phyloP scores from a whole-genome alignment of 2,888 invertebrate species.

The Erebia epiphron region DNA sequence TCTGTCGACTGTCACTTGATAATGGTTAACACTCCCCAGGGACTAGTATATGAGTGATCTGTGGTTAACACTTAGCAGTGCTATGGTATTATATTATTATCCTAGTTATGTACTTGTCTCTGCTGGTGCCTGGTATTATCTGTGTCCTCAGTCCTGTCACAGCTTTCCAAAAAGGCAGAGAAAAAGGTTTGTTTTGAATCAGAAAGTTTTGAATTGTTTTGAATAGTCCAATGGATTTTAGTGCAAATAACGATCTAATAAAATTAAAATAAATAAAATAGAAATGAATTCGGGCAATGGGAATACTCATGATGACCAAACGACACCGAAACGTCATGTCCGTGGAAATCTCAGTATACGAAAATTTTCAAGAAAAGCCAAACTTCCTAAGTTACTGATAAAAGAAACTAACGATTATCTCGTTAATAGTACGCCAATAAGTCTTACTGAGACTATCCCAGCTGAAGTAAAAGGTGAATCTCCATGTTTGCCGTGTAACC shows the following conservation, averaged over 20 bases:
- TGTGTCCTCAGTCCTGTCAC: too few species aligned
- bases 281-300: slow-evolving; percentile 29
- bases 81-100: too few species aligned
- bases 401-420: slow-evolving; percentile 26
- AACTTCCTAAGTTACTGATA: slow-evolving; percentile 27
- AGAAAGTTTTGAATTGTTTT: too few species aligned
- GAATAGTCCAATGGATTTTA: not conserved
- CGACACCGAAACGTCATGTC: slow-evolving; percentile 70
- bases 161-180: too few species aligned
- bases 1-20: too few species aligned
- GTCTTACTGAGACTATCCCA: slow-evolving; percentile 39
- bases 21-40: too few species aligned
- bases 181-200: not conserved
- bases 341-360: slow-evolving; percentile 50
- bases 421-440: slow-evolving; percentile 50
- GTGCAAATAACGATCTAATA: not conserved
- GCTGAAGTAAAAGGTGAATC: slow-evolving; percentile 59
- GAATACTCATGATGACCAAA: slow-evolving; percentile 36
- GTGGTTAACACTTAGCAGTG: too few species aligned
- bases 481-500: slow-evolving; percentile 72
- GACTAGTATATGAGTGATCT: too few species aligned
- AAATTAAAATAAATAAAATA: not conserved
- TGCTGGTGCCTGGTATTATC: too few species aligned
- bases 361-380: slow-evolving; percentile 46
- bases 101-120: too few species aligned